Conservation (phyloP, 1,140 invertebrate genomes). For the Leptinotarsa texana region DNA sequence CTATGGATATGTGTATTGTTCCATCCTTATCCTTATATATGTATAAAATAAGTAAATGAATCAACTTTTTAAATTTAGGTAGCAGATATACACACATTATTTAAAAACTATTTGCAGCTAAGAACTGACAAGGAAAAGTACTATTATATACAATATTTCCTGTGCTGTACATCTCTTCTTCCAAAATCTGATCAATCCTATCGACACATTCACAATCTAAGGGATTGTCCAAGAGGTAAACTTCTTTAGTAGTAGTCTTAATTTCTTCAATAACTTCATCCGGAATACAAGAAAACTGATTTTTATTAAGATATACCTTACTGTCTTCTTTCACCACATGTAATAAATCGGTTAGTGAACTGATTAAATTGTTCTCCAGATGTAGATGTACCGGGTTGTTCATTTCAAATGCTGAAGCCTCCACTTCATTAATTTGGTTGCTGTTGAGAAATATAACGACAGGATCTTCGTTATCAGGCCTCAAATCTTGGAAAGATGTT, state of each 20-base stretch:
- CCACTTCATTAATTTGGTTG: constrained; percentile 27
- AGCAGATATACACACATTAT: too few species aligned
- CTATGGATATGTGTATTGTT: too few species aligned
- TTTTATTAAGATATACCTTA: constrained; percentile 30
- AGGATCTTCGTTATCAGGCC: neutral
- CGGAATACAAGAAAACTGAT: constrained; percentile 31
- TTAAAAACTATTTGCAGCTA: neutral
- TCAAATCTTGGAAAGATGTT: constrained; percentile 25
- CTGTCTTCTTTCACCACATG: constrained; percentile 26
- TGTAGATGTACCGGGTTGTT: constrained; percentile 29
- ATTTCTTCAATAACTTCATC: constrained; percentile 33
- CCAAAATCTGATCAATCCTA: constrained; percentile 20
- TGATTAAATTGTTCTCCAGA: constrained; percentile 29
- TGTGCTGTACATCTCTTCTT: constrained; percentile 1
- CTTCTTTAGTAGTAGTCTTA: constrained; percentile 13
- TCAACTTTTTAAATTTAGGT: too few species aligned
- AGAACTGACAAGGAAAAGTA: constrained; percentile 14
- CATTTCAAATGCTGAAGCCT: constrained; percentile 13
- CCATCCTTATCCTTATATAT: too few species aligned
- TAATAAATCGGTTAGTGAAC: constrained; percentile 1
- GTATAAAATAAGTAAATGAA: too few species aligned
- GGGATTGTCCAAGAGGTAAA: constrained; percentile 35
- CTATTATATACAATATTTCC: constrained; percentile 9
- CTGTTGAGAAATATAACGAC: constrained; percentile 26
- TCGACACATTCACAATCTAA: constrained; percentile 36